Evolutionary conservation across 2,888 invertebrate species (phyloP).

Genomic region (Tribolium freemani): DNA sequence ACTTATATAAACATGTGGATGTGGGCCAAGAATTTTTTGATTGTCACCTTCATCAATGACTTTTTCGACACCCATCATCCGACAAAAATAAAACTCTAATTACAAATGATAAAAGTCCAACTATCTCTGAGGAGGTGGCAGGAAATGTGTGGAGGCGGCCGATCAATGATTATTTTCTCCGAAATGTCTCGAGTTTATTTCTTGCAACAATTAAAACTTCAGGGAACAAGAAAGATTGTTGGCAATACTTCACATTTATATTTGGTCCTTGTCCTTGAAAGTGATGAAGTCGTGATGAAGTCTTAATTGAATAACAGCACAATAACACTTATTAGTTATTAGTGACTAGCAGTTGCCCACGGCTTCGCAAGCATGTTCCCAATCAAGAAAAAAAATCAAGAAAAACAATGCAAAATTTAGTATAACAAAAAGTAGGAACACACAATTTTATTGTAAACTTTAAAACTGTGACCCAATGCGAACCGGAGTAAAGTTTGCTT

Average conservation of each 20-base stretch:
- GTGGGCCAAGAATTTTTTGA: conserved; percentile 26
- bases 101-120: neutral
- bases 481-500: too few relatives aligned
- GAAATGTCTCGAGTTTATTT: neutral
- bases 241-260: neutral
- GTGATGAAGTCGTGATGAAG: too few relatives aligned
- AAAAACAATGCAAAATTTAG: too few relatives aligned
- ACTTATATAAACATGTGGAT: conserved; percentile 25
- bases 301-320: too few relatives aligned
- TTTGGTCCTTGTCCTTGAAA: neutral
- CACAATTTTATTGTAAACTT: too few relatives aligned
- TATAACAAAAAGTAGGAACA: too few relatives aligned
- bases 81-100: neutral
- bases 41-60: neutral
- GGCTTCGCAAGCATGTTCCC: too few relatives aligned
- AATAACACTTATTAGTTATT: too few relatives aligned
- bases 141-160: neutral
- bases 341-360: too few relatives aligned
- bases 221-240: neutral
- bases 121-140: neutral
- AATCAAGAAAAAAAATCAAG: too few relatives aligned
- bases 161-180: neutral
- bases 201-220: neutral
- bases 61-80: neutral
- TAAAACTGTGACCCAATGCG: too few relatives aligned